Base-by-base conservation (phyloP, 1,140 invertebrate genomes). In the Zaprionus gabonicus region DNA sequence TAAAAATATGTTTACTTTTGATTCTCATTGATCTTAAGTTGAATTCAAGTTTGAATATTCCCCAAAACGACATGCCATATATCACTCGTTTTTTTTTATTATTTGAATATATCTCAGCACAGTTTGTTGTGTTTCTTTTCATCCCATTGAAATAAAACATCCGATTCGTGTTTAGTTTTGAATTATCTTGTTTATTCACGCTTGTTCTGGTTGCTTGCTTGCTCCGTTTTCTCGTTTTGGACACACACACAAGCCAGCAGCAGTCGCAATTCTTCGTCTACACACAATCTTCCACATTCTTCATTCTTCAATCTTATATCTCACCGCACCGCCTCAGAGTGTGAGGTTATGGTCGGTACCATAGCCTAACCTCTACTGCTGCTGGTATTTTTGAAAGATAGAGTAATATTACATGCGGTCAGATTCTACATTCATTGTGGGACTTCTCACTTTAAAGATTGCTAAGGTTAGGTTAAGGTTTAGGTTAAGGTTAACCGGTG, bases 161-260 rank as follows among this genome's bases (percentile, higher is more conserved):
- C 9, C 15, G 12, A 36, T 28, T 66, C 12, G 10, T 41, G 12
- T 70, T 60, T 49, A 67, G 36, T 73, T 68, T 73, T 67, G 15
- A 66, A 51, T 41, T 72, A 66, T 66, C 31, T 66, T 71, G 60
- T 72, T 73, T 73, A 73, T 73, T 73, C 64, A 73, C 71, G 71
- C 71, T 68, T 73, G 34, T 73, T 73, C 64, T 73, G 23, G 28
- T 68, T 68, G 64, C 64, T 68, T 68, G 28, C 31, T 34, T 72
- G 55, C 71, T 73, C 20, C 17, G 71, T 25, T 59, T 65, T 65
- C 2, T 44, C 3, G 28, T 55, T 31, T 31, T 55, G 46, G 49
- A 62, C 69, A 57, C 49, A 53, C 69, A 65, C 69, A 71, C 60
- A 56, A 56, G n/a, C 68, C 51, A 64, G 36, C 68, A 71, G 51